Evolutionary conservation across 2,113 vertebrate genomes (phyloP), one percentile per base, ranked within the genome.

Genomic region (Cheilinus undulatus): DNA sequence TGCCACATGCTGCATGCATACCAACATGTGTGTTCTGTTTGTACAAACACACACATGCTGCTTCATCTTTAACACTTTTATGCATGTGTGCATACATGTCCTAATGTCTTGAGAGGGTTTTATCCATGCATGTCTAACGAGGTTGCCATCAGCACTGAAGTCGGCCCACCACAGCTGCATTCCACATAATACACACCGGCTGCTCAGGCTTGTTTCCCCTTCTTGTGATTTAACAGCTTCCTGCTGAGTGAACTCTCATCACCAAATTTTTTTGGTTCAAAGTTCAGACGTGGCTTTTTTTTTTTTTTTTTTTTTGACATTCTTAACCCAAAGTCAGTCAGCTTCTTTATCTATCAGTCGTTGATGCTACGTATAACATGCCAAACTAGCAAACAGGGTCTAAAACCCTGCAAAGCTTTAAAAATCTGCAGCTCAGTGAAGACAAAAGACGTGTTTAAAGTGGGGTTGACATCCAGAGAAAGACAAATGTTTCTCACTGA

Each of bases 181-280:
- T 86, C 75, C 69, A 73, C 74, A 60, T 73, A 73, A 59, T 56
- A 70, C 68, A 72, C 58, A 46, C 38, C 2, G 23, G 30, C 53
- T 49, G 32, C 59, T 76, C 28, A 22, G 14, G 51, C 59, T 78
- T 8, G 49, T 60, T 66, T 70, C 54, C 49, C 42, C 48, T 19
- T 64, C 17, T 32, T 79, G 68, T 7, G 46, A 80, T 76, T 87
- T 78, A 68, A 87, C 24, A 10, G 84, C 80, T 85, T 85, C 56
- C 82, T 62, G 56, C 24, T 30, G 45, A 50, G 50, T 13, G 23
- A 75, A 46, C 38, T 61, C 53, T 67, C 28, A 8, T 40, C 4
- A 19, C 32, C 32, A 28, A 46, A 9, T 70, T 69, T n/a, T 67
- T 17, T 23, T 49, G 64, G 68, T 57, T 69, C 78, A 48, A 13